Base-by-base conservation (phyloP, 1,140 invertebrate genomes). In the Helicorthomorpha holstii region DNA sequence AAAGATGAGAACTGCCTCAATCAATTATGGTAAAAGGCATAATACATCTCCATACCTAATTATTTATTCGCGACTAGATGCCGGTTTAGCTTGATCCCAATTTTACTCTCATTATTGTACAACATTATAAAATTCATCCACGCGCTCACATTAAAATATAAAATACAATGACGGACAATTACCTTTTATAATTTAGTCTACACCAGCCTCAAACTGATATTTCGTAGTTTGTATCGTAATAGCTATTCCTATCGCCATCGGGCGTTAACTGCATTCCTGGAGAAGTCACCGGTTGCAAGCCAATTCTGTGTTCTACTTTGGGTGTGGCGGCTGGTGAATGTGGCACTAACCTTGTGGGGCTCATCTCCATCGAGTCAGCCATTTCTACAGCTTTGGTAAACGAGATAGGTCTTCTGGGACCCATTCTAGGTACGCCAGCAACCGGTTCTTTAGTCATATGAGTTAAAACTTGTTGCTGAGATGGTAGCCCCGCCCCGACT, bases 201-300 rank as follows among this genome's bases (percentile, higher is more conserved):
- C n/a, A n/a, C n/a, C n/a, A n/a, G n/a, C 29, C 19, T 59, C 51
- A 71, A 41, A 93, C 88, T 51, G 88, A 91, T 69, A 92, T 93
- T 70, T 94, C 89, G 69, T 93, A 93, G 70, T 89, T 91, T 81
- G 88, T 89, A 68, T 93, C 90, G 66, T 93, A 93, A 52, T 90
- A 81, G 69, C 83, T 90, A 56, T 81, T 80, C 55, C 85, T 78
- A 64, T 90, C 85, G 24, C 63, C 61, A 78, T 81, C n/a, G 50
- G 49, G 54, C 22, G 48, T 25, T 22, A 53, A 50, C 21, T 49
- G 46, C 49, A 54, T 51, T 27, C 55, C 38, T 50, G 51, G 50
- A 29, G 43, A 14, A 27, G 12, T 24, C 24, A 41, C 19, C 27
- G 3, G 26, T 21, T 16, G 50, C 21, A 27, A 3, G 22, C 25